Evolutionary conservation across 2,888 invertebrate genomes (phyloP).

Genomic region (Nomada ferruginata): DNA sequence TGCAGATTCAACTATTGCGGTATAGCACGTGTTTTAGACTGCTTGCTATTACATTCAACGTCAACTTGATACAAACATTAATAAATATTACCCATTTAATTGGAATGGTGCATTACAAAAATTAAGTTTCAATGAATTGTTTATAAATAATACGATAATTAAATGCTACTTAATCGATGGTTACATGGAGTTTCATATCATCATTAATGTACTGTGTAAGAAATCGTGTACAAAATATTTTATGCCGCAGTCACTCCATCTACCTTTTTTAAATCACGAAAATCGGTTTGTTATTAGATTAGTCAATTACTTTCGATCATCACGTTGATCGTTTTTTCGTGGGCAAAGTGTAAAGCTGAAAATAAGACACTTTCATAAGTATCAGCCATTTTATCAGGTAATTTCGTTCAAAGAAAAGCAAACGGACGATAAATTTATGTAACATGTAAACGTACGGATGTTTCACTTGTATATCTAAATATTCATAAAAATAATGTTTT

Average conservation of each 20-base stretch:
- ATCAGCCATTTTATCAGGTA: conserved; percentile 57
- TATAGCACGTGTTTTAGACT: not conserved
- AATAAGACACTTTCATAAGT: conserved; percentile 35
- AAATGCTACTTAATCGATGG: not conserved
- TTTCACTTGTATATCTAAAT: conserved; percentile 20
- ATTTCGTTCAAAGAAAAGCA: conserved; percentile 43
- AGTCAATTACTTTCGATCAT: conserved; percentile 8
- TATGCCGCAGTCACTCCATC: not conserved
- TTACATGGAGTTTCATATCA: not conserved
- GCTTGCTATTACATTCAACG: not conserved
- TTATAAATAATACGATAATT: not conserved
- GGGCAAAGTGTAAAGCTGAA: not conserved
- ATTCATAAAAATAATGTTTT: conserved; percentile 11
- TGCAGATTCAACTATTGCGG: too few relatives aligned
- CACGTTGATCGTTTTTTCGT: conserved; percentile 15
- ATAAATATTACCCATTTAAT: not conserved
- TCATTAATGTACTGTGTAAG: not conserved
- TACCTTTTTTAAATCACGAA: not conserved
- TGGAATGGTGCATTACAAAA: not conserved
- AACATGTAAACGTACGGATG: conserved; percentile 25
- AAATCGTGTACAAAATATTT: not conserved
- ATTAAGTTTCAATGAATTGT: not conserved
- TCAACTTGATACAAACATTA: not conserved
- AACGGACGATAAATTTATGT: conserved; percentile 42
- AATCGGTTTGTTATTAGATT: not conserved